Evolutionary conservation across 2,888 invertebrate species (phyloP), one percentile per base, ranked within the genome.

Genomic region (Anthoptus insignis): DNA sequence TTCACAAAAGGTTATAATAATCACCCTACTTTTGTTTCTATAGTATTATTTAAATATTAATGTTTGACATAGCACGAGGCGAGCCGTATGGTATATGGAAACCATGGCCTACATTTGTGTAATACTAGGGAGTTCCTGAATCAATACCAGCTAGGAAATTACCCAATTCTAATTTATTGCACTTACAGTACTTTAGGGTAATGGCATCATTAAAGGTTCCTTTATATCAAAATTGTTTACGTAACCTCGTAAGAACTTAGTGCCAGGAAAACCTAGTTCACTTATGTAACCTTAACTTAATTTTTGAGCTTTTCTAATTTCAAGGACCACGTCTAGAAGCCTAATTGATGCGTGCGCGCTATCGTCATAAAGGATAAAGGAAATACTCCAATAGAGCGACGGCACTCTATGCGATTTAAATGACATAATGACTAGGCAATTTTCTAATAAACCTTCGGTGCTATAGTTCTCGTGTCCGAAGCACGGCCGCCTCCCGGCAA

Each of bases 371-470:
- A 92, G 91, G 91, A 91, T 92, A 88, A 86, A 92, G 93, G 93
- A 93, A 91, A 91, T 91, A 92, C 92, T 89, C 86, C 87, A 91
- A 90, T 92, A 87, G 89, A 92, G 82, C 91, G 92, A 87, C 91
- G 87, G 89, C 85, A 88, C 89, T 92, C 90, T 91, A 93, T 93
- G 93, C 93, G 93, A 93, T 93, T 93, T 93, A 93, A 93, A 93
- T 92, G 92, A 93, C 90, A 93, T 93, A 93, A 93, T 93, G 93
- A 91, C 91, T 76, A 87, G 84, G 88, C 93, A 93, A 93, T 93
- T 92, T 93, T 92, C 93, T 93, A 93, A 93, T 93, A 93, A 93
- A 92, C 93, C 93, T 91, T 92, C 91, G 86, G 86, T 78, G 82
- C 90, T 91, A 87, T 82, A 87, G 88, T 84, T 79, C 81, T 81